A percentile compares a stretch with the other conserved stretches of the same genome.
These are phyloP conservation scores for Choristoneura fumiferana DNA, from an alignment of 1,140 invertebrate species.

Conservation along the genomic window DNA sequence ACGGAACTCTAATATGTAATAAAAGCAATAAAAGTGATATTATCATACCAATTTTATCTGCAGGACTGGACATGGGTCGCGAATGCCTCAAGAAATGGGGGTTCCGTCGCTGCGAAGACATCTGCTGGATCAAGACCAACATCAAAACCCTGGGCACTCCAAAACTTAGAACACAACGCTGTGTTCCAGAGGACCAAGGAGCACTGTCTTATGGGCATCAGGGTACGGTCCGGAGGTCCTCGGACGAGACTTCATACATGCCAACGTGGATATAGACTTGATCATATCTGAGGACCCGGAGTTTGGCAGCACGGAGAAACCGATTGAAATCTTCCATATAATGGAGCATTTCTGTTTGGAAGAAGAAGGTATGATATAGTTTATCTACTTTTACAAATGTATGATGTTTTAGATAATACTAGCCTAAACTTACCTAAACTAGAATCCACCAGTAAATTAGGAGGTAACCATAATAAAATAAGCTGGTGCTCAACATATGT, in stretches of 20 bases:
- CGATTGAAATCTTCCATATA: slow-evolving; percentile 99
- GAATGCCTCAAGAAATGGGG: slow-evolving; percentile 98
- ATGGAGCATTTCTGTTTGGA: slow-evolving; percentile 98
- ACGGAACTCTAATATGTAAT: no score
- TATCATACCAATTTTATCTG: slow-evolving; percentile 16
- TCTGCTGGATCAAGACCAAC: slow-evolving; percentile 99
- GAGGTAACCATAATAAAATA: no score
- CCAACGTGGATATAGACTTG: slow-evolving; percentile 98
- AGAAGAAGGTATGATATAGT: slow-evolving; percentile 83
- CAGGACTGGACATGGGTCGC: slow-evolving; percentile 92
- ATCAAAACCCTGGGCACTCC: slow-evolving; percentile 94
- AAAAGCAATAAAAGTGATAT: background rate
- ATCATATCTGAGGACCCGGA: slow-evolving; percentile 98
- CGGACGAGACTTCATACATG: slow-evolving; percentile 99
- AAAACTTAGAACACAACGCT: slow-evolving; percentile 95
- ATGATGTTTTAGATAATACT: no score
- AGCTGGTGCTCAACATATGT: no score
- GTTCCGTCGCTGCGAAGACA: slow-evolving; percentile 98
- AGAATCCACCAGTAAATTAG: no score
- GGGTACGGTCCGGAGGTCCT: slow-evolving; percentile 96
- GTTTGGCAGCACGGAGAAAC: slow-evolving; percentile 96
- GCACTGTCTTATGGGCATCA: slow-evolving; percentile 99
- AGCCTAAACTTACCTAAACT: no score
- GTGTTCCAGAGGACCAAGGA: slow-evolving; percentile 97
- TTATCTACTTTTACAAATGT: no score